These are phyloP conservation scores for Melospiza georgiana DNA, from an alignment of 2,113 vertebrate species.

Conservation along the genomic window DNA sequence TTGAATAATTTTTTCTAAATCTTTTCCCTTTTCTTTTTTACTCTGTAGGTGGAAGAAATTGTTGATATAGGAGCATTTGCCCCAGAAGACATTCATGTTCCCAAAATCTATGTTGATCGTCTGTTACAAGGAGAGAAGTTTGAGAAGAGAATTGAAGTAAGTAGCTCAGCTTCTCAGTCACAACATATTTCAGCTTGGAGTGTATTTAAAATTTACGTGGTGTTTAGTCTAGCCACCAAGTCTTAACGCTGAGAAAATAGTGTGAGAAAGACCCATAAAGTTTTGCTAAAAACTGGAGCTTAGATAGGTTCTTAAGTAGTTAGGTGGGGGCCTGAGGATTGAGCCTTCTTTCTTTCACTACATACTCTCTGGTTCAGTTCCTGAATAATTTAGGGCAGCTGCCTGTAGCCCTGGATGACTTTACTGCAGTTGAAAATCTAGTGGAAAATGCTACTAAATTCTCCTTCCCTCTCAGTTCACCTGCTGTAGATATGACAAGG, in stretches of 20 bases:
- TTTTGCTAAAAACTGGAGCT: neutral
- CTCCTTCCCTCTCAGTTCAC: neutral
- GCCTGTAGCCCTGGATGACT: neutral
- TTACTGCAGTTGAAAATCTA: neutral
- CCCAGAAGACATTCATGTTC: conserved; percentile 94
- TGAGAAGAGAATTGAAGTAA: conserved; percentile 97
- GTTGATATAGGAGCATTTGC: conserved; percentile 92
- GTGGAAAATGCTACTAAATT: neutral
- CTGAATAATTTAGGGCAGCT: neutral
- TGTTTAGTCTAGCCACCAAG: neutral
- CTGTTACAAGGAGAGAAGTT: conserved; percentile 86
- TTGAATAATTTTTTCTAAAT: neutral
- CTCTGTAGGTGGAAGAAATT: conserved; percentile 93
- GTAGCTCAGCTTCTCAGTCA: neutral
- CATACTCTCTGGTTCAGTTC: neutral
- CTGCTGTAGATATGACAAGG: neutral
- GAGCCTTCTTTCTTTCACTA: neutral
- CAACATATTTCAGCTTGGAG: neutral
- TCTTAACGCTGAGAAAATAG: neutral
- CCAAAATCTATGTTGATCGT: conserved; percentile 94
- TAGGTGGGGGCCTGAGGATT: neutral
- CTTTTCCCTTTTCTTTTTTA: neutral
- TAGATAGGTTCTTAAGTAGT: fast-evolving
- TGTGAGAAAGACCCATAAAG: neutral
- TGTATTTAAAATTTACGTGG: neutral